These are phyloP conservation scores for Falcaria lacertinaria DNA, from an alignment of 2,888 invertebrate genomes.

Conservation along the genomic window DNA sequence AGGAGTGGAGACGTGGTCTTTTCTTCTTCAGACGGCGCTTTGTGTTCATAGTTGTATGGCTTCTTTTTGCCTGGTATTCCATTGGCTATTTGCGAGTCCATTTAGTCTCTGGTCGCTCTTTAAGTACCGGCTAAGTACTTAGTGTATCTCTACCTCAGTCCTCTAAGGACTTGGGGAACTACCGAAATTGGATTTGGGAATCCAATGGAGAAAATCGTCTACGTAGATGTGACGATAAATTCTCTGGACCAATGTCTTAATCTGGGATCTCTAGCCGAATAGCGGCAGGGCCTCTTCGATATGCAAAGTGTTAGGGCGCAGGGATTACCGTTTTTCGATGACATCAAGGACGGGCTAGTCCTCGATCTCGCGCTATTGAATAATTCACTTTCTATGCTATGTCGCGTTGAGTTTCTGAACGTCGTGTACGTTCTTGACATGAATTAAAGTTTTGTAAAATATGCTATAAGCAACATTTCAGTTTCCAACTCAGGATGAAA, in stretches of 20 bases:
- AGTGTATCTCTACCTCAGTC: conserved; percentile 38
- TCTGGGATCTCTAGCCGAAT: conserved; percentile 80
- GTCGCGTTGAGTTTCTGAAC: conserved; percentile 48
- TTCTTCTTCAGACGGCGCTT: conserved; percentile 73
- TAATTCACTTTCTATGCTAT: conserved; percentile 65
- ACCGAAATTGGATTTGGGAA: conserved; percentile 48
- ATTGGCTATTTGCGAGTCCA: conserved; percentile 71
- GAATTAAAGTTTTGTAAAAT: conserved; percentile 62
- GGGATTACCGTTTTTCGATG: conserved; percentile 73
- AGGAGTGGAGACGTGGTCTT: conserved; percentile 70
- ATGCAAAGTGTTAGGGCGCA: conserved; percentile 71
- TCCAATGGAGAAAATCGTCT: conserved; percentile 47
- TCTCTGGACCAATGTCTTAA: conserved; percentile 80
- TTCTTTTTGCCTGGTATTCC: conserved; percentile 71
- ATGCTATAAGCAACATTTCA: conserved; percentile 62
- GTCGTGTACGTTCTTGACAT: conserved; percentile 62
- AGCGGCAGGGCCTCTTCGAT: conserved; percentile 70
- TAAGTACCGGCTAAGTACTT: conserved; percentile 53
- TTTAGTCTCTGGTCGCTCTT: conserved; percentile 51
- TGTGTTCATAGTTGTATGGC: conserved; percentile 55
- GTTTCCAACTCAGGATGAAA: conserved; percentile 35
- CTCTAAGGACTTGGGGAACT: conserved; percentile 49
- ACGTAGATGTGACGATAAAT: conserved; percentile 58
- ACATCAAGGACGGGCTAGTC: conserved; percentile 79
- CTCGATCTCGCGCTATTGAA: conserved; percentile 70